phyloP scores from a whole-genome alignment of 2,797 vertebrate genomes.

The Apodemus agrarius region DNA sequence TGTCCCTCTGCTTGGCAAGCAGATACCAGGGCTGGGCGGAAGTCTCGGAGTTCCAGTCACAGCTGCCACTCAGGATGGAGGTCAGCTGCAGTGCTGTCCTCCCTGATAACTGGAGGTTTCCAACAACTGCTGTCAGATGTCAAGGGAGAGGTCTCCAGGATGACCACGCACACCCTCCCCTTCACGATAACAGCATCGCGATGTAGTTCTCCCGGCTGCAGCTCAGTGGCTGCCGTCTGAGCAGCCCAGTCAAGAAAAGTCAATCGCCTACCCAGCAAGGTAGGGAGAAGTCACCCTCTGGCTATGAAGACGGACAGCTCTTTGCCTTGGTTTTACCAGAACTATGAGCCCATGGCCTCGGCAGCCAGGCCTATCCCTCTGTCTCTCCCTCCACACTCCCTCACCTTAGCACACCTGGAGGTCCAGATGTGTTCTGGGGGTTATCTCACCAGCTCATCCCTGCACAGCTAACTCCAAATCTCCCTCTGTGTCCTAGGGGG shows the following conservation, averaged over 20 bases:
- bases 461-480: not conserved
- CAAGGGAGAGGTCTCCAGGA: slow-evolving; percentile 28
- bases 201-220: not conserved
- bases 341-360: not conserved
- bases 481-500: not conserved
- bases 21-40: too few relatives aligned
- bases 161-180: too few relatives aligned
- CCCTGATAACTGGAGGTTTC: slow-evolving; percentile 48
- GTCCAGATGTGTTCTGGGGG: not conserved
- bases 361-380: not conserved
- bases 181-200: not conserved
- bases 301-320: not conserved
- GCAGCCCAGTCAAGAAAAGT: not conserved
- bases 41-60: not conserved
- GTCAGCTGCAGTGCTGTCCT: slow-evolving; percentile 11
- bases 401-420: not conserved
- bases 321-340: not conserved
- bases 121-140: slow-evolving; percentile 5
- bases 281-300: not conserved
- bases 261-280: not conserved
- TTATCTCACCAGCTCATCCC: too few relatives aligned
- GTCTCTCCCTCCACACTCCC: not conserved
- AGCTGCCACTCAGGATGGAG: slow-evolving; percentile 4
- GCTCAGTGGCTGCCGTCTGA: not conserved
- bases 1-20: not conserved